Conservation (phyloP, 2,113 vertebrate species). For the Pionites leucogaster region DNA sequence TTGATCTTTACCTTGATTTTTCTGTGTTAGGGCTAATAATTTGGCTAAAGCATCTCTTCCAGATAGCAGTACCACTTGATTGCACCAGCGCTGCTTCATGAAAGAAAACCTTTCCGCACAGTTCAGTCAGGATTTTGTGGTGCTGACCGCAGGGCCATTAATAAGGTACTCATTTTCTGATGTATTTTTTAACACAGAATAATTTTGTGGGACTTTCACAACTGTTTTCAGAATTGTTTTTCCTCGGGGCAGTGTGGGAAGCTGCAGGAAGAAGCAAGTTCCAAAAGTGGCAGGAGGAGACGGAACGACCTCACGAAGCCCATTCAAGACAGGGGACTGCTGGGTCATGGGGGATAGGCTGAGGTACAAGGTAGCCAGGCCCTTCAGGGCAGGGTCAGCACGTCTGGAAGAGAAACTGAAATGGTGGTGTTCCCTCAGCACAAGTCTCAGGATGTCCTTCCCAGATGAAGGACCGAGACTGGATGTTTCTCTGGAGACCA, state of each 20-base stretch:
- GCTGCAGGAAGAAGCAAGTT: neutral
- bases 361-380: neutral
- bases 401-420: neutral
- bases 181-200: neutral
- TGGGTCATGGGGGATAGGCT: neutral
- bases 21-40: neutral
- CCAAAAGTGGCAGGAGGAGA: neutral
- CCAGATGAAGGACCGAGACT: neutral
- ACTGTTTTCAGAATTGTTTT: neutral
- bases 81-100: neutral
- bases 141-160: neutral
- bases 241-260: neutral
- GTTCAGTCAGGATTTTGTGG: neutral
- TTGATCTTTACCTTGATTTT: constrained; percentile 8
- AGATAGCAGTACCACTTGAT: neutral
- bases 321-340: neutral
- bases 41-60: neutral
- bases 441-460: neutral
- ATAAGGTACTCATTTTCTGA: neutral
- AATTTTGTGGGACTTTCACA: neutral
- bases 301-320: neutral
- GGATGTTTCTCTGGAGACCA: neutral
- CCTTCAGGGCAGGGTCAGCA: neutral
- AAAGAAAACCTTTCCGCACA: neutral
- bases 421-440: accelerated